Base-by-base conservation (phyloP, 2,888 invertebrate genomes). In the Candidula unifasciata region DNA sequence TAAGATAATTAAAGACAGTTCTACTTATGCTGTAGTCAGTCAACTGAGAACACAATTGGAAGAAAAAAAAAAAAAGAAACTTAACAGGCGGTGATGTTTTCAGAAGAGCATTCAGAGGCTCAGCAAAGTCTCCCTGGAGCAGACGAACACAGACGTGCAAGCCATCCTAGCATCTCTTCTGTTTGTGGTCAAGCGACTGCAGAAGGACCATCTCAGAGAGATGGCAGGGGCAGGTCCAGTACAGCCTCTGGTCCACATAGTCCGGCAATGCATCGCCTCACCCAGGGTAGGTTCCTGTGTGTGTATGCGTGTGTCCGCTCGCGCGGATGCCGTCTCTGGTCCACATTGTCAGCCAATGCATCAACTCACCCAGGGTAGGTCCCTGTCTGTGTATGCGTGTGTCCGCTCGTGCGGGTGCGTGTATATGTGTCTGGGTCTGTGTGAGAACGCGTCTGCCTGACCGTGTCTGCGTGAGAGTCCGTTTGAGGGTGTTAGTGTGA, bases 101-200 rank as follows among this genome's bases (percentile, higher is more conserved):
- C 73, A 81, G 81, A 71, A 57, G 54, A 71, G 57, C 27, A 81
- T 81, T 30, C 73, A 81, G 13, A 81, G 73, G 30, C 27, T 81
- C 60, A 73, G 60, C 18, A 54, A 33, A 24, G 35, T 57, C 30
- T 10, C 73, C 8, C 3, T 30, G 27, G 33, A 37, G 27, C 60
- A 73, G 37, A 24, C 60, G 10, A 1, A 35, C 73, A 27, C 73
- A 6, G 81, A 81, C n/a, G 35, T 73, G 5, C 57, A 73, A 37
- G 35, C 71, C 3, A 71, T 81, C n/a, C 54, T 81, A n/a, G 73
- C 54, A 21, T 81, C 81, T 16, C 54, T 81, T 10, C 60, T 81
- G 0, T 57, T 81, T 27, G 71, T 81, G 60, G 73, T 60, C 13
- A 81, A 81, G 35, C 16, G 71, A 3, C 71, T 81, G 5, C 81